These are phyloP conservation scores for Helicoverpa assulta DNA, from an alignment of 2,888 invertebrate species.

Conservation along the genomic window DNA sequence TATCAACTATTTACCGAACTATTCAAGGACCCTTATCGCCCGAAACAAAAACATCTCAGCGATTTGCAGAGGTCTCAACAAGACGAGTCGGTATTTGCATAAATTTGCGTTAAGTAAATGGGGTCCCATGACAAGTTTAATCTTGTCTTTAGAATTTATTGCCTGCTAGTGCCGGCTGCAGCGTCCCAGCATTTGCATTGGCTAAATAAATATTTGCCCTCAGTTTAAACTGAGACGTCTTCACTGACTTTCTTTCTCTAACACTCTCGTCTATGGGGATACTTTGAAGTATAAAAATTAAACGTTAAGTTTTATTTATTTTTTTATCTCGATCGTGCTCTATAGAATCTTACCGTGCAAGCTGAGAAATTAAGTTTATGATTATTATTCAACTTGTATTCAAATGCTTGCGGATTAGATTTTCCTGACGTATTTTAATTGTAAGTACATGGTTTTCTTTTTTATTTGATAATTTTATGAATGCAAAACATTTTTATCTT, in stretches of 20 bases:
- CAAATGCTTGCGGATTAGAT: too few relatives aligned
- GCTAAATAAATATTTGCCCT: slow-evolving; percentile 84
- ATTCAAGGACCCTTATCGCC: slow-evolving; percentile 66
- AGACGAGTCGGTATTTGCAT: slow-evolving; percentile 86
- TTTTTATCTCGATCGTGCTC: neutral
- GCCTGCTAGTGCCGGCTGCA: slow-evolving; percentile 80
- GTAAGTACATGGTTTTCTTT: too few relatives aligned
- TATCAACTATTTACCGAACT: slow-evolving; percentile 68
- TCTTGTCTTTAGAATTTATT: slow-evolving; percentile 89
- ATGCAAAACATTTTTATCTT: too few relatives aligned
- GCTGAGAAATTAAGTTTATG: neutral
- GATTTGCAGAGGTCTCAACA: slow-evolving; percentile 76
- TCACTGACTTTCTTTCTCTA: slow-evolving; percentile 65
- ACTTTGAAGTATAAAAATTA: slow-evolving; percentile 35
- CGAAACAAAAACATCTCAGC: slow-evolving; percentile 83
- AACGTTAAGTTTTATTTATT: neutral
- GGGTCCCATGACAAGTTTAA: slow-evolving; percentile 89
- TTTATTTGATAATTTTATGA: too few relatives aligned
- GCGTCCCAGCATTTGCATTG: slow-evolving; percentile 80
- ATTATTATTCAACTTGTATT: too few relatives aligned
- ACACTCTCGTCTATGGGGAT: slow-evolving; percentile 49
- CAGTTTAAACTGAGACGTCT: slow-evolving; percentile 71
- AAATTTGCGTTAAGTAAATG: slow-evolving; percentile 90
- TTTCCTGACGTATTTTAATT: too few relatives aligned
- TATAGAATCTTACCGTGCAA: neutral